These are phyloP conservation scores for Andrena camellia DNA, from an alignment of 2,888 invertebrate species.

Conservation along the genomic window DNA sequence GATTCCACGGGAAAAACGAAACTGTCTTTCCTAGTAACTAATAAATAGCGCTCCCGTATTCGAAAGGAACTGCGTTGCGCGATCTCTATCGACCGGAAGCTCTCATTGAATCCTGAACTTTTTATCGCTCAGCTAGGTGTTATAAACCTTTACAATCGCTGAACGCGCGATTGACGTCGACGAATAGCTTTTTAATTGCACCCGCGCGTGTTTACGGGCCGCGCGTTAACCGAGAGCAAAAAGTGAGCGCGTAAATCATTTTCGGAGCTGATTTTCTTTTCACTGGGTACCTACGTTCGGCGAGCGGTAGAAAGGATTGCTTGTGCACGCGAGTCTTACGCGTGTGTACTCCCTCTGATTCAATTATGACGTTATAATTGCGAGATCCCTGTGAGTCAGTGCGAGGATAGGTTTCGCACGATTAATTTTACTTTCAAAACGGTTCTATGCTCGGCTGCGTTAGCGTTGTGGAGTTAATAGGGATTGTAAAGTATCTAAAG, in stretches of 20 bases:
- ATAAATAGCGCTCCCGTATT: background rate
- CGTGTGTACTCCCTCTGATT: conserved; percentile 44
- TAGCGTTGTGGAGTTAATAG: conserved; percentile 20
- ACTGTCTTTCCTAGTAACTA: conserved; percentile 31
- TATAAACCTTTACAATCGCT: background rate
- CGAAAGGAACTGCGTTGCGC: background rate
- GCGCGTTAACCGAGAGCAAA: background rate
- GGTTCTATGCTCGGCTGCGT: conserved; percentile 60
- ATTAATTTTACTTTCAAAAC: conserved; percentile 74
- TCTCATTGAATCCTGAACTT: background rate
- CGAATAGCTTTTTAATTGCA: background rate
- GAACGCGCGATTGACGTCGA: background rate
- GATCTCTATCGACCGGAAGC: background rate
- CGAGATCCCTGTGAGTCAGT: conserved; percentile 66
- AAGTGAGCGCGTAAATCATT: background rate
- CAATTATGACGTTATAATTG: conserved; percentile 69
- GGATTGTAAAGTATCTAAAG: background rate
- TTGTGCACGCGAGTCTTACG: background rate
- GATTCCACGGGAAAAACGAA: conserved; percentile 54
- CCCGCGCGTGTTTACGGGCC: background rate
- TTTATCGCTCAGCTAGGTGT: background rate
- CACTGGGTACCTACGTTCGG: background rate
- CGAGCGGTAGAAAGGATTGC: background rate
- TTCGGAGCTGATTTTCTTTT: background rate
- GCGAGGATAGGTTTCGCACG: conserved; percentile 66